A percentile compares a stretch with the other conserved stretches of the same genome.
phyloP scores from a whole-genome alignment of 2,888 invertebrate genomes.

The Parnassius smintheus region DNA sequence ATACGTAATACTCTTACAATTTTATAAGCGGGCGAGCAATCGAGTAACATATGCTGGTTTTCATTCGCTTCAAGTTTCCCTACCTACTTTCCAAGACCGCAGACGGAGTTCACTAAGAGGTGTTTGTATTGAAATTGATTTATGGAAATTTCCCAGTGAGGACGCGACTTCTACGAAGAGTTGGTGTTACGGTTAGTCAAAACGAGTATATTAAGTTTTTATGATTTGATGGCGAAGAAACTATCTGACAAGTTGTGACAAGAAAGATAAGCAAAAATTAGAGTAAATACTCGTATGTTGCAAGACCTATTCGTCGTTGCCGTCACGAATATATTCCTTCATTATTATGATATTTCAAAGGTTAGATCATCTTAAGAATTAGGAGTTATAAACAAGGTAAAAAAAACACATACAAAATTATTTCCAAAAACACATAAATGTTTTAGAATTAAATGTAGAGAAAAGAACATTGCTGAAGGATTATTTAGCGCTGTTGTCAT shows the following conservation, averaged over 20 bases:
- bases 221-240: constrained; percentile 22
- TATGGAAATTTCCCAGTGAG: constrained; percentile 73
- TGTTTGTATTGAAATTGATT: constrained; percentile 80
- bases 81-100: constrained; percentile 46
- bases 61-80: constrained; percentile 36
- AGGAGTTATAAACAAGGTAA: no score
- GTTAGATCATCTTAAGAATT: no score
- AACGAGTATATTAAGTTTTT: constrained; percentile 53
- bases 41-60: constrained; percentile 8
- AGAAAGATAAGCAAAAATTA: constrained; percentile 12
- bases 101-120: constrained; percentile 78
- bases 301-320: no score
- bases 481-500: no score
- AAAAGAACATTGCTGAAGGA: no score
- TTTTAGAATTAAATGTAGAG: no score
- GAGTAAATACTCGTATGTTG: no score
- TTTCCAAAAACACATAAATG: no score
- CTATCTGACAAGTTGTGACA: constrained; percentile 6
- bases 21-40: neutral
- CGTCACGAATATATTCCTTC: no score
- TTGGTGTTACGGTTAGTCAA: constrained; percentile 51
- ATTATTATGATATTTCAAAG: no score
- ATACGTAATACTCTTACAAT: no score
- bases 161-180: constrained; percentile 59
- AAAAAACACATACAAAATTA: no score